Evolutionary conservation across 1,140 invertebrate species (phyloP).

Genomic region (Ostrea denselamellosa): DNA sequence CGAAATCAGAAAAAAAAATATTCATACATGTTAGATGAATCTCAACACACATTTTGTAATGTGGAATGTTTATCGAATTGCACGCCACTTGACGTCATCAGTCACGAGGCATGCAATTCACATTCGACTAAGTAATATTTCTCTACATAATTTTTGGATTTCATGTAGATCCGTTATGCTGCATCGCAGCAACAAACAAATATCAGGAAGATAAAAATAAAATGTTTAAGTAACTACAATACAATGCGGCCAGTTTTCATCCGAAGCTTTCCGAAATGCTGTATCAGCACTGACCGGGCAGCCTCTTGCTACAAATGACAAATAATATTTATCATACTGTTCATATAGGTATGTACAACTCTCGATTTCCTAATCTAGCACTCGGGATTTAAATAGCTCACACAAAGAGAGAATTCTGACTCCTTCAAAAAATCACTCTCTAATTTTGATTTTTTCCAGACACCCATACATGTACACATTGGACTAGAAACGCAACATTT

Average conservation of each 20-base stretch:
- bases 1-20: slow-evolving; percentile 14
- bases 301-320: not conserved
- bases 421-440: not conserved
- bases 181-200: slow-evolving; percentile 5
- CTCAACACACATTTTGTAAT: slow-evolving; percentile 27
- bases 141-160: slow-evolving; percentile 43
- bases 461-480: slow-evolving; percentile 9
- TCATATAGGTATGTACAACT: not conserved
- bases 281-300: not conserved
- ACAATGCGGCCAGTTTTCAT: slow-evolving; percentile 12
- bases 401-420: not conserved
- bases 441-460: not conserved
- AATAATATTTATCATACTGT: not conserved
- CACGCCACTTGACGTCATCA: not conserved
- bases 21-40: slow-evolving; percentile 34
- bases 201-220: slow-evolving; percentile 12
- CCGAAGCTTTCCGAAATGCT: not conserved
- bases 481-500: slow-evolving; percentile 43
- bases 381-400: slow-evolving; percentile 31
- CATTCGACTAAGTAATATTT: slow-evolving; percentile 21
- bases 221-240: slow-evolving; percentile 24
- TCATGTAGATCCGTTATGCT: slow-evolving; percentile 50
- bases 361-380: slow-evolving; percentile 27
- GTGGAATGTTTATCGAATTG: slow-evolving; percentile 28
- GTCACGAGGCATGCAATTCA: not conserved